Evolutionary conservation across 2,888 invertebrate genomes (phyloP).

Genomic region (Coronaproctus castanopsis): DNA sequence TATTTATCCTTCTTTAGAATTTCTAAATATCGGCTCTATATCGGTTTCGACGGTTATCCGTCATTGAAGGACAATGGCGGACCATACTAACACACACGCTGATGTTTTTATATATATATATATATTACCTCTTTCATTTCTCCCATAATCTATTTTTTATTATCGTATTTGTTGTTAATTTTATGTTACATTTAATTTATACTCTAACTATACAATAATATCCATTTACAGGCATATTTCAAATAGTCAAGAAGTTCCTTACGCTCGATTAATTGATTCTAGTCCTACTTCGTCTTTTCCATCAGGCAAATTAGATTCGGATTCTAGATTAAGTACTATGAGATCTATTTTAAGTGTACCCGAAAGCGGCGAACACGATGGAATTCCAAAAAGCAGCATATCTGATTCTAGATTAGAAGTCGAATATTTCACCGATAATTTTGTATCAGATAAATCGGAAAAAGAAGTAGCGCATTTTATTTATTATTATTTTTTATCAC

Average conservation of each 20-base stretch:
- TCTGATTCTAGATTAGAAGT: slow-evolving; percentile 70
- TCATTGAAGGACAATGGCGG: no score
- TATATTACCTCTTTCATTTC: no score
- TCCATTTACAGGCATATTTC: no score
- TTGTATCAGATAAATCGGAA: neutral
- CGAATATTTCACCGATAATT: slow-evolving; percentile 36
- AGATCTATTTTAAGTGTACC: slow-evolving; percentile 17
- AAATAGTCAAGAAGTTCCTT: slow-evolving; percentile 42
- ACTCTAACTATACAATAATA: no score
- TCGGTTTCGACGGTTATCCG: no score
- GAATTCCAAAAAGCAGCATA: slow-evolving; percentile 53
- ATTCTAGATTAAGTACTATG: slow-evolving; percentile 15
- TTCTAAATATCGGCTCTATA: no score
- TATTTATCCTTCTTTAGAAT: no score
- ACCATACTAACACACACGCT: no score
- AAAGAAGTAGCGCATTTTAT: neutral
- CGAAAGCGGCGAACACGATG: slow-evolving; percentile 17
- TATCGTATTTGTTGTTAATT: no score
- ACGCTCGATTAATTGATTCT: slow-evolving; percentile 53
- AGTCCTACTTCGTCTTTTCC: slow-evolving; percentile 30
- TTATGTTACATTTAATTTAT: no score
- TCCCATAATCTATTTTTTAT: no score
- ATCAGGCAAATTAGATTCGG: slow-evolving; percentile 13
- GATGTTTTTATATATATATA: no score
- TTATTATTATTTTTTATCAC: neutral